Base-by-base conservation (phyloP, 2,113 vertebrate species). In the Gobiocypris rarus region DNA sequence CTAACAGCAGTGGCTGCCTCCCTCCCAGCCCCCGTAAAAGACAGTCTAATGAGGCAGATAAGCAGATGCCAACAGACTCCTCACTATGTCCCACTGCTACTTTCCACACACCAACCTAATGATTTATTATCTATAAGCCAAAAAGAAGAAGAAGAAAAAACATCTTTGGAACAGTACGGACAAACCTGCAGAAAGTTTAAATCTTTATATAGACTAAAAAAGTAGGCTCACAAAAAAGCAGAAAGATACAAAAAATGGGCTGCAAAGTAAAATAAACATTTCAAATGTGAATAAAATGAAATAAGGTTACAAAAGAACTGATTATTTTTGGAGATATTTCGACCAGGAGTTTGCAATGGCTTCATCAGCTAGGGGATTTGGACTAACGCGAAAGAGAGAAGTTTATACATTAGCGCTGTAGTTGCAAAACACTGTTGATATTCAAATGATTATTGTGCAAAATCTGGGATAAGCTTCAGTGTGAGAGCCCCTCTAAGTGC, bases 381-480 rank as follows among this genome's bases (percentile, higher is more conserved):
- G 87, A 92, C 93, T 93, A 96, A 85, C 95, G 96, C 95, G 96
- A 97, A 99, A 96, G 96, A 93, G 95, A 96, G 95, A 97, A 97
- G 96, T 98, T 98, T 99, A 98, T 99, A 99, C 97, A 98, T 98
- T 97, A 98, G 96, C 96, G 95, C 95, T 93, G 96, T 95, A 99
- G 97, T 99, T 99, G 96, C 97, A 97, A 98, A 99, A 98, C 97
- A 99, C 98, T 97, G 97, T 99, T 99, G 97, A 98, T 98, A 99
- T 99, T 99, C 97, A 99, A 99, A 99, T 99, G 97, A 98, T 99
- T 98, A 98, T 99, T 99, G 97, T 99, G 96, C 95, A 98, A 97
- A 99, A 98, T 98, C 98, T 98, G 97, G 97, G 97, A 98, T 99
- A 99, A 99, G 97, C 97, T 98, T 97, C 95, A 94, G 96, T 96